Evolutionary conservation across 1,140 invertebrate species (phyloP), one percentile per base, ranked within the genome.

Genomic region (Venustaconcha ellipsiformis): DNA sequence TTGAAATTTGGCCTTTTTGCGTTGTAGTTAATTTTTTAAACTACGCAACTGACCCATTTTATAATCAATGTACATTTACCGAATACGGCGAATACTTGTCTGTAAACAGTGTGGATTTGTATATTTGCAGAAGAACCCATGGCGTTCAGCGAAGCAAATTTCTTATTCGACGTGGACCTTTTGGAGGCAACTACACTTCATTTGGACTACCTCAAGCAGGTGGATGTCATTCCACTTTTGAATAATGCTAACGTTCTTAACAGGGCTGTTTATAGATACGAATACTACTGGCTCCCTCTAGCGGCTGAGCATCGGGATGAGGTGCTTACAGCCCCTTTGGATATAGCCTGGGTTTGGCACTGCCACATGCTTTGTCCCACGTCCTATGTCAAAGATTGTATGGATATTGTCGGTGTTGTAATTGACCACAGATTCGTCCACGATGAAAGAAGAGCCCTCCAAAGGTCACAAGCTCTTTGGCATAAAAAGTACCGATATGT

Each of bases 321-420:
- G 59, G 59, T 84, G 23, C 68, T 84, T 5, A 85, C 86, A 72
- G 89, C 91, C 3, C 91, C 91, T n/a, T 65, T 91, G 20, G 91
- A 91, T 79, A 87, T 91, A 37, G 89, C 91, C 67, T 91, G 91
- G 91, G 78, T 91, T 15, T 91, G 91, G 91, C 90, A 91, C 74
- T 88, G 86, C 64, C 90, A 90, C 67, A 85, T 92, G 84, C 79
- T 91, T 18, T 86, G 85, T 48, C 90, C 91, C 55, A 76, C 78
- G 23, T 65, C 80, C 55, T 91, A 91, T 72, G 83, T 79, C 67
- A 85, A 83, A 70, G 91, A 91, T 75, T 91, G 91, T 74, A 64
- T 80, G 26, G 63, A 57, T 11, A 70, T 90, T 48, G 86, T 86
- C 63, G 85, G 86, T n/a, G 78, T 68, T 26, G 76, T 90, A n/a